phyloP scores from a whole-genome alignment of 2,797 vertebrate genomes.

The Rachycentron canadum region DNA sequence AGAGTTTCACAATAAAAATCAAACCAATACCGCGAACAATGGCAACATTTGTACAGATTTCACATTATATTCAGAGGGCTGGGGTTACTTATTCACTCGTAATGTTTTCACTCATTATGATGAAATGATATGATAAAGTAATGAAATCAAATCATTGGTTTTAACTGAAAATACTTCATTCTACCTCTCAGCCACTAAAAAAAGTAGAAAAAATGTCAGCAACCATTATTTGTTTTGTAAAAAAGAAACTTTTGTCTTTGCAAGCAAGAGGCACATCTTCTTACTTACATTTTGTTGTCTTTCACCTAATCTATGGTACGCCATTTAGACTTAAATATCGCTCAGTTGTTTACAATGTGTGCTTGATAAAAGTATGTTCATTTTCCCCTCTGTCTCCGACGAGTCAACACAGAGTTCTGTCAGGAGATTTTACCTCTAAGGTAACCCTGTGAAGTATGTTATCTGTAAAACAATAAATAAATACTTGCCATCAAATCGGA shows the following conservation, averaged over 20 bases:
- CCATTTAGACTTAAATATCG: slow-evolving; percentile 85
- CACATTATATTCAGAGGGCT: slow-evolving; percentile 86
- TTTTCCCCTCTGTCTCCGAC: slow-evolving; percentile 74
- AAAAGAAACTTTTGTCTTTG: slow-evolving; percentile 84
- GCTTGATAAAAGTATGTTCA: slow-evolving; percentile 84
- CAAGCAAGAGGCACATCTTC: slow-evolving; percentile 84
- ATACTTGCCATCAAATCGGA: slow-evolving; percentile 83
- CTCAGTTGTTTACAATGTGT: slow-evolving; percentile 87
- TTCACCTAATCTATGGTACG: slow-evolving; percentile 85
- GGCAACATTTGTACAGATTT: slow-evolving; percentile 87
- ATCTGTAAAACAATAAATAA: slow-evolving; percentile 86
- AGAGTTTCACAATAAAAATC: slow-evolving; percentile 84
- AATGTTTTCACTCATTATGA: slow-evolving; percentile 81
- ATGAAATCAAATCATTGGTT: slow-evolving; percentile 77
- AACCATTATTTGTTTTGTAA: slow-evolving; percentile 85
- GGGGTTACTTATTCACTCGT: slow-evolving; percentile 82
- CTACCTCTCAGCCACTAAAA: slow-evolving; percentile 91
- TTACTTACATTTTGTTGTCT: slow-evolving; percentile 85
- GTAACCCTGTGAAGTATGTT: slow-evolving; percentile 86
- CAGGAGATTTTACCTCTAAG: slow-evolving; percentile 82
- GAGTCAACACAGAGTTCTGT: slow-evolving; percentile 75
- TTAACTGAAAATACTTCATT: slow-evolving; percentile 84
- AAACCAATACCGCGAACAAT: slow-evolving; percentile 61
- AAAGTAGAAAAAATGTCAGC: slow-evolving; percentile 79
- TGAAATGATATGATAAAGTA: slow-evolving; percentile 80